Evolutionary conservation across 2,888 invertebrate species (phyloP).

Genomic region (Hirtodrosophila duncani): DNA sequence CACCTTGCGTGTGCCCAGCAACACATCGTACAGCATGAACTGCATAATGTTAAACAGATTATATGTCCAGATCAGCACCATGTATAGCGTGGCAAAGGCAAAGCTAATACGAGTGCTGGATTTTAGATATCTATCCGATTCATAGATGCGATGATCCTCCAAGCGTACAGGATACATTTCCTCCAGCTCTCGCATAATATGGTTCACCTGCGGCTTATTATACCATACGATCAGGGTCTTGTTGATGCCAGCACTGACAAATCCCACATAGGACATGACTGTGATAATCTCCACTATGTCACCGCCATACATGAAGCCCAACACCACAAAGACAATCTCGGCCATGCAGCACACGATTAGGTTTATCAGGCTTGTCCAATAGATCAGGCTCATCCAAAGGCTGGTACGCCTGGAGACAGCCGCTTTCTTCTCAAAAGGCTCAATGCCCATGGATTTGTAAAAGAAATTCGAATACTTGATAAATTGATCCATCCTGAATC

Average conservation of each 20-base stretch:
- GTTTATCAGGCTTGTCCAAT: slow-evolving; percentile 52
- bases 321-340: slow-evolving; percentile 44
- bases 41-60: slow-evolving; percentile 64
- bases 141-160: slow-evolving; percentile 32
- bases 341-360: too few species aligned
- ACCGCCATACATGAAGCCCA: slow-evolving; percentile 52
- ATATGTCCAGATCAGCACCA: slow-evolving; percentile 72
- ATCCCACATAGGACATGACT: slow-evolving; percentile 71
- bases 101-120: slow-evolving; percentile 47
- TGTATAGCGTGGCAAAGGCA: slow-evolving; percentile 64
- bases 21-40: slow-evolving; percentile 54
- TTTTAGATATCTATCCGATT: slow-evolving; percentile 38
- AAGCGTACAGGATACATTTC: slow-evolving; percentile 55
- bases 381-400: slow-evolving; percentile 28
- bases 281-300: slow-evolving; percentile 64
- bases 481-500: slow-evolving; percentile 58
- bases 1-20: slow-evolving; percentile 39
- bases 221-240: slow-evolving; percentile 70
- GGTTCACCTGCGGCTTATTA: slow-evolving; percentile 50
- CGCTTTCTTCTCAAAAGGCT: slow-evolving; percentile 36
- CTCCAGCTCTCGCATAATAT: slow-evolving; percentile 50
- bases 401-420: background rate
- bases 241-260: slow-evolving; percentile 56
- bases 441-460: slow-evolving; percentile 57
- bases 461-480: slow-evolving; percentile 65